Evolutionary conservation across 2,888 invertebrate species (phyloP).

Genomic region (Loripinus fragilis): DNA sequence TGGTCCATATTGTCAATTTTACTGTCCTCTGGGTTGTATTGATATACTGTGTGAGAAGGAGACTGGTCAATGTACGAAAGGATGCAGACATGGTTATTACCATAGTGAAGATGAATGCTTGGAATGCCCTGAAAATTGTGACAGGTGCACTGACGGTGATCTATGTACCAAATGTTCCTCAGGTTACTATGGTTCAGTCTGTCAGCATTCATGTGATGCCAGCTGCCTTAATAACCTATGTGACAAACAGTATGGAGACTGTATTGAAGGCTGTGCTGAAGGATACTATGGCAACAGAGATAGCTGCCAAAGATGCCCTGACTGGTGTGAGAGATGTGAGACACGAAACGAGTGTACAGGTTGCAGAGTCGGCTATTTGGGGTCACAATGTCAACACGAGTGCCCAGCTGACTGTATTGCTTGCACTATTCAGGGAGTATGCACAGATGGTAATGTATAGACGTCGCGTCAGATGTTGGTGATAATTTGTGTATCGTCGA

Average conservation of each 20-base stretch:
- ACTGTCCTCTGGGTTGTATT: background rate
- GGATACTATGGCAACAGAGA: background rate
- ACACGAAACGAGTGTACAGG: background rate
- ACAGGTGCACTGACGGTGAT: background rate
- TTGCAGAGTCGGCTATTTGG: background rate
- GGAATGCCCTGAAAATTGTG: background rate
- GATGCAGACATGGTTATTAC: background rate
- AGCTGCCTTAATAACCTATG: background rate
- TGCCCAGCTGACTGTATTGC: background rate
- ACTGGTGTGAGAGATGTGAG: background rate
- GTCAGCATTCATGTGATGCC: background rate
- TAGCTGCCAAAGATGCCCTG: background rate
- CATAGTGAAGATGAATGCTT: background rate
- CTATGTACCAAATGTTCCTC: background rate
- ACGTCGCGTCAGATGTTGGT: too few species aligned
- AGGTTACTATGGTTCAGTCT: background rate
- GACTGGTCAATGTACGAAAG: background rate
- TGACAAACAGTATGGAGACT: background rate
- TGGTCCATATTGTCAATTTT: background rate
- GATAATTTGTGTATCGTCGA: too few species aligned
- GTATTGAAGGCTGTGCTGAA: background rate
- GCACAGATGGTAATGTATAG: too few species aligned
- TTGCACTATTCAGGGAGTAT: too few species aligned
- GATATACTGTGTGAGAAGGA: background rate
- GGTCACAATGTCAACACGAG: background rate